Percentiles rank a stretch among this genome's conserved stretches.
phyloP scores from a whole-genome alignment of 2,888 invertebrate species.

The Elysia crispata region DNA sequence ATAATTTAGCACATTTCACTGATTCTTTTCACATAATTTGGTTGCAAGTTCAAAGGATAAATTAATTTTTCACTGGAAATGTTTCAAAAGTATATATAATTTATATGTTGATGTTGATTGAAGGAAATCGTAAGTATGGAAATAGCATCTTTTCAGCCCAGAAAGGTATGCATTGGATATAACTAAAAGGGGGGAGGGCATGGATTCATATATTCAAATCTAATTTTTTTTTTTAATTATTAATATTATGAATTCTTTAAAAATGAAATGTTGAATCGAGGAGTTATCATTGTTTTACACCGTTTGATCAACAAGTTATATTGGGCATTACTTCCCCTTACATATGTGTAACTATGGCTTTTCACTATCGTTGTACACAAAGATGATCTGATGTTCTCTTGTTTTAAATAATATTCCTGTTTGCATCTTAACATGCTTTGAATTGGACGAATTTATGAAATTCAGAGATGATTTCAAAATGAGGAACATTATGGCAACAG shows the following conservation, averaged over 20 bases:
- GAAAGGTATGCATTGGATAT: too few species aligned
- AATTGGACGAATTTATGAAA: background rate
- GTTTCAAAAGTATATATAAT: too few species aligned
- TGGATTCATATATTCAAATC: too few species aligned
- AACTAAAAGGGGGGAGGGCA: too few species aligned
- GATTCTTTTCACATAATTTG: too few species aligned
- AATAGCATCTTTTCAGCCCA: too few species aligned
- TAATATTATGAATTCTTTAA: too few species aligned
- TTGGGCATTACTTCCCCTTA: slow-evolving; percentile 29
- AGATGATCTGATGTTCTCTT: background rate
- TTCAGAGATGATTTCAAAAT: slow-evolving; percentile 34
- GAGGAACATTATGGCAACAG: slow-evolving; percentile 47
- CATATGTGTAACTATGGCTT: slow-evolving; percentile 48
- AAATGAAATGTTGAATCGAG: background rate
- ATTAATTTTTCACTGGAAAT: too few species aligned
- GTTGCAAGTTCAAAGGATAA: too few species aligned
- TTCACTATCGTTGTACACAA: background rate
- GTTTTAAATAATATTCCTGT: background rate
- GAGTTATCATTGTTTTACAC: slow-evolving; percentile 27
- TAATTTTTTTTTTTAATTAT: background rate
- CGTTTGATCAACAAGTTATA: slow-evolving; percentile 41
- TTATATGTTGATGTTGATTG: background rate
- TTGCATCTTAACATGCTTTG: background rate
- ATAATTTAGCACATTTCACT: too few species aligned
- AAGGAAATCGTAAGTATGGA: too few species aligned